Conservation (phyloP, 1,140 invertebrate genomes). For the Pseudobourletiella spinata region DNA sequence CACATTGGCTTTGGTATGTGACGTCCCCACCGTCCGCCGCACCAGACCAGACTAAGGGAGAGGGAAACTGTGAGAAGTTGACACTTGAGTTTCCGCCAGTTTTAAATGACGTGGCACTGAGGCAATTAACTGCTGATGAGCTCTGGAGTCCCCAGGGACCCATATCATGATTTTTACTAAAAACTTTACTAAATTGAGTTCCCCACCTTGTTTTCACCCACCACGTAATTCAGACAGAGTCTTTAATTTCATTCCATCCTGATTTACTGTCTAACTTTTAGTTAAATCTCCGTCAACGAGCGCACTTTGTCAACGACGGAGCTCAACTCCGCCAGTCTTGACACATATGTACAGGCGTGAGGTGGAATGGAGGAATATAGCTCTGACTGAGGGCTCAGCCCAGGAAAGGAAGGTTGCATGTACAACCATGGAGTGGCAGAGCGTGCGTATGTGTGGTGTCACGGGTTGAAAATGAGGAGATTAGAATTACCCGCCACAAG, state of each 20-base stretch:
- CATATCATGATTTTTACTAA: conserved; percentile 18
- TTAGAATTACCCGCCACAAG: not conserved
- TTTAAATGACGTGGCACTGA: too few species aligned
- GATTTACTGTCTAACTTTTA: conserved; percentile 8
- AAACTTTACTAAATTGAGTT: conserved; percentile 18
- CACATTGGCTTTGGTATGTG: too few species aligned
- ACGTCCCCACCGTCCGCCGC: too few species aligned
- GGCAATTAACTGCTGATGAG: conserved; percentile 10
- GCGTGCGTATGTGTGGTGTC: not conserved
- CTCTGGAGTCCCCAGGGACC: not conserved
- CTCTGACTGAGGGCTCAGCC: too few species aligned
- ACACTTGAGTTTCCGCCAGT: too few species aligned
- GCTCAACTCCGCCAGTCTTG: too few species aligned
- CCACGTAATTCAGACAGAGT: not conserved
- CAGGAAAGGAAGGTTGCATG: not conserved
- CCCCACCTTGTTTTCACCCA: not conserved
- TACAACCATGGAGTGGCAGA: not conserved
- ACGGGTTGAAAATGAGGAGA: too few species aligned
- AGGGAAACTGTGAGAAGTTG: too few species aligned
- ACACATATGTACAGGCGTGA: too few species aligned
- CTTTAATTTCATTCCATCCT: conserved; percentile 3
- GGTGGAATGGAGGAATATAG: too few species aligned
- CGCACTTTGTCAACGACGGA: conserved; percentile 7
- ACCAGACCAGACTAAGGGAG: too few species aligned
- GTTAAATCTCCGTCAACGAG: conserved; percentile 5